Evolutionary conservation across 2,888 invertebrate species (phyloP), one percentile per base, ranked within the genome.

Genomic region (Callinectes sapidus): DNA sequence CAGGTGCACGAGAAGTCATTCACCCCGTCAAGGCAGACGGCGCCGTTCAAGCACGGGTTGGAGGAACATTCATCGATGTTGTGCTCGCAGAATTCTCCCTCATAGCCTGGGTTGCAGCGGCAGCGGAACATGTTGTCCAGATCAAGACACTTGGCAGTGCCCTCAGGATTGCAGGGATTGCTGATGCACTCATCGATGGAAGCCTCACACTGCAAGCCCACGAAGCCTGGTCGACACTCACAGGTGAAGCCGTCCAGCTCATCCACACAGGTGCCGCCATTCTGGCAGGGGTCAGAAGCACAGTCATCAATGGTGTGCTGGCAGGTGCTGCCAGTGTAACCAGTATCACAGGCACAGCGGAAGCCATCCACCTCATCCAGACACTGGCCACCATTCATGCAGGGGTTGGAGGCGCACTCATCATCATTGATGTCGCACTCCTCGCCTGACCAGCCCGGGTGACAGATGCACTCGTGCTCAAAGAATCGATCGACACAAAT

Each of bases 301-400:
- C 99, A 99, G 95, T 98, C 98, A 95, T 99, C 99, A 93, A 99
- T 97, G 0, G 98, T 97, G 95, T 99, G 98, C 95, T 99, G 99
- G 95, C 99, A 99, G 95, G 97, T 97, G 95, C 98, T 98, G 86
- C 99, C 99, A 1, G 98, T 98, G 95, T 97, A 99, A 0, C 99
- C 99, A n/a, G 98, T 97, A 95, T 98, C 98, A 95, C 99, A 99
- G 91, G 97, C 97, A 95, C 99, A 99, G 61, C 97, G 97, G 95
- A 97, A 98, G 91, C 97, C 98, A 95, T 98, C 97, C 5, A 98
- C 97, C 94, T 97, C 96, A 95, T 99, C 99, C 54, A 97, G 97
- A 95, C 99, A 99, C 95, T 97, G 97, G 0, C 99, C 99, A 66
- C 97, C 98, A 95, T 99, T 99, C 95, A 97, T 97, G 95, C 99